A percentile compares a stretch with the other conserved stretches of the same genome.
Conservation (phyloP, 2,888 invertebrate genomes). For the Caenorhabditis sp. region DNA sequence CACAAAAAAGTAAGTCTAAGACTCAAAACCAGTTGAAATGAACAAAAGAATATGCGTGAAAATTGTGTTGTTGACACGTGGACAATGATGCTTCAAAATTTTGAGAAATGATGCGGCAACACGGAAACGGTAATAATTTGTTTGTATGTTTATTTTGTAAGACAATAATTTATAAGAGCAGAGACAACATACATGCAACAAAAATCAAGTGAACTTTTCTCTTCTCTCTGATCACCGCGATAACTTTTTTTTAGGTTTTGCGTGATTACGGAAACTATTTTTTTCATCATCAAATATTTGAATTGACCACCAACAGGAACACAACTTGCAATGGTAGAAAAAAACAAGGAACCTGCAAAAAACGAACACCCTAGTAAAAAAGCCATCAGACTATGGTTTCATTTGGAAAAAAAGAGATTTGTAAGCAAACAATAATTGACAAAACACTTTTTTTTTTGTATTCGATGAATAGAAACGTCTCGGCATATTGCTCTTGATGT, state of each 20-base stretch:
- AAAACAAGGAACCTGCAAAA: no score
- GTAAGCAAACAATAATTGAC: not conserved
- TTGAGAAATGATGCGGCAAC: not conserved
- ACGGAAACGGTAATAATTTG: not conserved
- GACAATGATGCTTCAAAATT: slow-evolving; percentile 26
- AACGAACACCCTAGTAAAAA: no score
- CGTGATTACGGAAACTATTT: not conserved
- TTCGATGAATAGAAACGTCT: not conserved
- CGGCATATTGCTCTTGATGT: not conserved
- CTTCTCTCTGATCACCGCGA: not conserved
- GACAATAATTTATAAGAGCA: not conserved
- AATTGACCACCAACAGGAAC: no score
- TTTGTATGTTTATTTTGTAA: not conserved
- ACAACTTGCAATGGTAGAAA: no score
- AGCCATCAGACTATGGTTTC: no score
- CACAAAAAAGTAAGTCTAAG: not conserved
- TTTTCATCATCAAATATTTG: not conserved
- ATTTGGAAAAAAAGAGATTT: not conserved
- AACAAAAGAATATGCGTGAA: slow-evolving; percentile 5
- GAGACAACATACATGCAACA: not conserved
- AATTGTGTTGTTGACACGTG: slow-evolving; percentile 29
- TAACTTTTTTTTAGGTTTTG: not conserved
- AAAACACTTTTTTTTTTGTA: not conserved
- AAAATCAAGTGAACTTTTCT: not conserved
- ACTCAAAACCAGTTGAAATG: slow-evolving; percentile 2